Conservation (phyloP, 2,888 invertebrate species). For the Caenorhabditis sp. region DNA sequence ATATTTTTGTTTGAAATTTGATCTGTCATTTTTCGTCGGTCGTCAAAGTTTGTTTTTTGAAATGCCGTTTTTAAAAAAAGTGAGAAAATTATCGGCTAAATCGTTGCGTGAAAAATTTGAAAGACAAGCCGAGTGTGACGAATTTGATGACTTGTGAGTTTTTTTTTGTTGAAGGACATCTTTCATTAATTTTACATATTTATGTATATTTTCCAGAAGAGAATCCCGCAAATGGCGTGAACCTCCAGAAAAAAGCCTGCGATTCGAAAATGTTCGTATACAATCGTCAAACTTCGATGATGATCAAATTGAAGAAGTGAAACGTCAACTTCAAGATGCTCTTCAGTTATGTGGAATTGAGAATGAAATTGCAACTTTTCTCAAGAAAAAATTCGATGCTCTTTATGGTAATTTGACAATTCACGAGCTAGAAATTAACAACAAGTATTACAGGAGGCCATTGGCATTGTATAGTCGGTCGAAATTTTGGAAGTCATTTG, state of each 20-base stretch:
- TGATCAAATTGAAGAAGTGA: slow-evolving; percentile 32
- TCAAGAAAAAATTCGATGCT: slow-evolving; percentile 46
- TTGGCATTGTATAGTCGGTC: slow-evolving; percentile 53
- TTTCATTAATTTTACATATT: neutral
- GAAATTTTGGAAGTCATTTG: slow-evolving; percentile 52
- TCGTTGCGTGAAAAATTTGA: slow-evolving; percentile 31
- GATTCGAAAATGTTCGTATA: slow-evolving; percentile 40
- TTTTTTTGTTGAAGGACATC: neutral
- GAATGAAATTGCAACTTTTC: slow-evolving; percentile 51
- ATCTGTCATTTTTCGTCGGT: neutral
- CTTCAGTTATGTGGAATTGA: slow-evolving; percentile 49
- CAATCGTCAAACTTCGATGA: slow-evolving; percentile 31
- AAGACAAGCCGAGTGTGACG: slow-evolving; percentile 27
- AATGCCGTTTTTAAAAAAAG: too few relatives aligned
- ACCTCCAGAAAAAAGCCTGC: slow-evolving; percentile 45
- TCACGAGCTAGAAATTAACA: neutral
- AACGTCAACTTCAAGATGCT: slow-evolving; percentile 40
- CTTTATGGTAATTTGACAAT: slow-evolving; percentile 28
- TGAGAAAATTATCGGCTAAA: slow-evolving; percentile 24
- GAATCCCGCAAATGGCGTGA: slow-evolving; percentile 51
- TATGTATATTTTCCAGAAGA: slow-evolving; percentile 27
- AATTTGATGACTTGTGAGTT: slow-evolving; percentile 34
- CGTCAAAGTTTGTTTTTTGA: neutral
- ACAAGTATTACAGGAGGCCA: slow-evolving; percentile 23
- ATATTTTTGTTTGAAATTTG: neutral